Base-by-base conservation (phyloP, 2,888 invertebrate genomes). In the Leucophora obtusa region DNA sequence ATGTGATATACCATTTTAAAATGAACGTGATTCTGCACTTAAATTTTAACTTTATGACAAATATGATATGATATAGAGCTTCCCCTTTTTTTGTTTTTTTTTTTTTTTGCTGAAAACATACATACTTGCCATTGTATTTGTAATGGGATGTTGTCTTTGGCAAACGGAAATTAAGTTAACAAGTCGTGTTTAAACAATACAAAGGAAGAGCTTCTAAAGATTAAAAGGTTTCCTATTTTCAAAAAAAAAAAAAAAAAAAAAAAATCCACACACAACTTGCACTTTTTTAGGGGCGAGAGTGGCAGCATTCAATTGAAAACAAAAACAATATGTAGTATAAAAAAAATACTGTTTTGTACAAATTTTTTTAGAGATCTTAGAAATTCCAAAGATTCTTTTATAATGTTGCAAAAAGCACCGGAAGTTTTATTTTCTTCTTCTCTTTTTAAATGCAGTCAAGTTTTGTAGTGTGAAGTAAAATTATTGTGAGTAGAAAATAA, bases 101-200 rank as follows among this genome's bases (percentile, higher is more conserved):
- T 2, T 38, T 47, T n/a, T n/a, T 2, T 38, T 47, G n/a, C 43
- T 28, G n/a, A 14, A 38, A 11, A 47, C 11, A 11, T 5, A 28
- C 1, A 11, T 38, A 3, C 43, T 47, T 47, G 38, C 11, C 38
- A n/a, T 47, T 33, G 54, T 33, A 33, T 33, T 21, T 58, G 33
- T 33, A n/a, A 33, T 17, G 2, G 43, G 6, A 54, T 7, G 28
- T 21, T 7, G 5, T 54, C 14, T 15, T 18, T 51, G 51, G 1
- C 11, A 56, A 81, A 70, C 81, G 81, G 81, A 81, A 81, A 81
- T 76, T 80, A 63, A 76, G 80, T 80, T 80, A 80, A 80, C 75
- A 80, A 80, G 80, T 77, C 81, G 77, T 81, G 81, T 81, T 74
- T 77, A 58, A 81, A 81, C 81, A 81, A 81, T 81, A 66, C 65